A percentile compares a stretch with the other conserved stretches of the same genome.
phyloP scores from a whole-genome alignment of 2,888 invertebrate species.

The Cyclophora punctaria region DNA sequence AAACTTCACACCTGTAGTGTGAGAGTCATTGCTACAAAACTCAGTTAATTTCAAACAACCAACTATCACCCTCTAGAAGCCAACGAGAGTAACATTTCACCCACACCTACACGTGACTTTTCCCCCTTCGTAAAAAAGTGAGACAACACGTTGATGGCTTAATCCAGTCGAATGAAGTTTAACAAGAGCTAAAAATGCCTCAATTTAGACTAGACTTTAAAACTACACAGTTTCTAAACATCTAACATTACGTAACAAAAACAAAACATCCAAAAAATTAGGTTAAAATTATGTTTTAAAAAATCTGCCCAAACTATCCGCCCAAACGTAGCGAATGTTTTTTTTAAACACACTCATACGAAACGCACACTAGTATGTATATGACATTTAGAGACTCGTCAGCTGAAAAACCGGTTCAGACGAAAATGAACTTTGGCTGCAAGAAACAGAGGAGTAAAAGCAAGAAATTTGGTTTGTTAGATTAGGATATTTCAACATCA shows the following conservation, averaged over 20 bases:
- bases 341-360: constrained; percentile 50
- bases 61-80: too few species aligned
- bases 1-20: too few species aligned
- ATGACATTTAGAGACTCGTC: constrained; percentile 66
- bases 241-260: background rate
- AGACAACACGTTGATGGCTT: too few species aligned
- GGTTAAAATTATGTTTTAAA: constrained; percentile 35
- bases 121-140: too few species aligned
- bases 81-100: too few species aligned
- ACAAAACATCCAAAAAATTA: constrained; percentile 13
- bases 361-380: constrained; percentile 39
- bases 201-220: too few species aligned
- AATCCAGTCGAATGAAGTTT: too few species aligned
- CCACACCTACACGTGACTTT: too few species aligned
- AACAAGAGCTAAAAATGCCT: too few species aligned
- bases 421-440: constrained; percentile 29
- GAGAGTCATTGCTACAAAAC: too few species aligned
- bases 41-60: too few species aligned
- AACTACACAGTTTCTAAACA: too few species aligned
- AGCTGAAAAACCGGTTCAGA: constrained; percentile 51
- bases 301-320: constrained; percentile 51
- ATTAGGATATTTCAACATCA: constrained; percentile 70
- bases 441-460: constrained; percentile 22
- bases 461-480: constrained; percentile 34
- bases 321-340: constrained; percentile 47